A percentile compares a stretch with the other conserved stretches of the same genome.
phyloP scores from a whole-genome alignment of 2,888 invertebrate species.

The Minunthozetes semirufus region DNA sequence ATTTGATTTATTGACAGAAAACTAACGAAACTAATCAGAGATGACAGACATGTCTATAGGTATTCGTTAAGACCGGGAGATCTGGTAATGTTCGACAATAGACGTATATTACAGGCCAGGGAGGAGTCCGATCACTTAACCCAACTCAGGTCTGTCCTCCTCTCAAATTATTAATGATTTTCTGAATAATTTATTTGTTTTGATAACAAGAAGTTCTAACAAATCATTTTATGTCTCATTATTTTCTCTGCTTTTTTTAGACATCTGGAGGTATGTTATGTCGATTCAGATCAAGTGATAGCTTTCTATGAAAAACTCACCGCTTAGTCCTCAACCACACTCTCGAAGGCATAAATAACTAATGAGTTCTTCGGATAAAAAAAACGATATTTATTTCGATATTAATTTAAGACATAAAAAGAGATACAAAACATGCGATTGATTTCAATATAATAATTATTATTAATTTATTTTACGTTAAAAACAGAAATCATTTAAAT shows the following conservation, averaged over 20 bases:
- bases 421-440: too few species aligned
- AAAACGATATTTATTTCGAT: too few species aligned
- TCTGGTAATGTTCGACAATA: conserved; percentile 48
- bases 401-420: too few species aligned
- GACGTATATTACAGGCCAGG: conserved; percentile 47
- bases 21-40: conserved; percentile 31
- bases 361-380: too few species aligned
- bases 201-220: neutral
- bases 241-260: neutral
- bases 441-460: too few species aligned
- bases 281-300: conserved; percentile 48
- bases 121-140: conserved; percentile 46
- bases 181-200: neutral
- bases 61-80: conserved; percentile 48
- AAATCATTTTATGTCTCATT: neutral
- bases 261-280: conserved; percentile 47
- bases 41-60: neutral
- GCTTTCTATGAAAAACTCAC: conserved; percentile 44
- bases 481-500: too few species aligned
- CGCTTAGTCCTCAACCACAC: neutral
- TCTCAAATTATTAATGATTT: neutral
- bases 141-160: conserved; percentile 43
- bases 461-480: too few species aligned
- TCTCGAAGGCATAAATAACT: too few species aligned
- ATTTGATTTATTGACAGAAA: conserved; percentile 26